Evolutionary conservation across 2,888 invertebrate species (phyloP).

Genomic region (Troides aeacus): DNA sequence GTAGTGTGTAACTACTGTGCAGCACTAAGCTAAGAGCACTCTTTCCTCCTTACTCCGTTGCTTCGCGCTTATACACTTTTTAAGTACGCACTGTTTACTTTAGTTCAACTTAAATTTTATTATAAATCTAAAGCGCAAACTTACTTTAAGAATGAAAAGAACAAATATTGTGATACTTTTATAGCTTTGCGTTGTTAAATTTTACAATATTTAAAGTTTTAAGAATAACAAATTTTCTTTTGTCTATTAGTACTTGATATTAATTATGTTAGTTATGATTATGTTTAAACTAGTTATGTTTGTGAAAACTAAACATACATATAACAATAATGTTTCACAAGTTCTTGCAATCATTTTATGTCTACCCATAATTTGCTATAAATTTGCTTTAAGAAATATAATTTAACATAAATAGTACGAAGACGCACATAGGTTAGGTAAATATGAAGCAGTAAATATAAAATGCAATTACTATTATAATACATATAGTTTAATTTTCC

Average conservation of each 20-base stretch:
- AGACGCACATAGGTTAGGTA: too few relatives aligned
- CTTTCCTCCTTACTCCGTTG: slow-evolving; percentile 42
- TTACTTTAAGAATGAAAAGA: not conserved
- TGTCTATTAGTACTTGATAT: not conserved
- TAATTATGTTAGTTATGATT: not conserved
- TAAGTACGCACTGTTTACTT: slow-evolving; percentile 73
- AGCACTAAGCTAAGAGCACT: slow-evolving; percentile 47
- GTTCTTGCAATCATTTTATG: not conserved
- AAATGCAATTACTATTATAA: too few relatives aligned
- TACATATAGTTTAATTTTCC: too few relatives aligned
- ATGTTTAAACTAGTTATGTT: not conserved
- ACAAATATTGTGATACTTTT: not conserved
- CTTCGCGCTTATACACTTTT: slow-evolving; percentile 69
- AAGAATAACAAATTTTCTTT: not conserved
- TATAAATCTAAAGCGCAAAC: not conserved
- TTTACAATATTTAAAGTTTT: not conserved
- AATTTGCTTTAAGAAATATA: too few relatives aligned
- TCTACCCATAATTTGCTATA: too few relatives aligned
- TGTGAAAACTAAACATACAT: not conserved
- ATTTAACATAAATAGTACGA: too few relatives aligned
- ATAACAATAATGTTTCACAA: not conserved
- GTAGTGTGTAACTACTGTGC: slow-evolving; percentile 61
- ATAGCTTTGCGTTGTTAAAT: not conserved
- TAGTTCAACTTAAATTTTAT: slow-evolving; percentile 54
- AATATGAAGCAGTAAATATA: too few relatives aligned